A percentile compares a stretch with the other conserved stretches of the same genome.
phyloP scores from a whole-genome alignment of 2,797 vertebrate genomes.

The Channallabes apus region DNA sequence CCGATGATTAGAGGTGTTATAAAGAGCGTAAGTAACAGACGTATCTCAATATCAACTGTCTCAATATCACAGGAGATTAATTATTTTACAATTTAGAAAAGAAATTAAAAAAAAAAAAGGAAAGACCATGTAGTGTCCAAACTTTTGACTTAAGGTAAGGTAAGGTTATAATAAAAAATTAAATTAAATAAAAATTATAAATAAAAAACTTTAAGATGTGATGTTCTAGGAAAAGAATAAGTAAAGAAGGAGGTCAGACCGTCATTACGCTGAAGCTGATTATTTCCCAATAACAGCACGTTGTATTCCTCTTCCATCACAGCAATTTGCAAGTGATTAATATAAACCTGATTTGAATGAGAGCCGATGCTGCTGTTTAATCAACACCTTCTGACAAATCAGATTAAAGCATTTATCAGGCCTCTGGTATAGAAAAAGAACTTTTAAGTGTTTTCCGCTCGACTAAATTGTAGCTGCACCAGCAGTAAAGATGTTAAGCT shows the following conservation, averaged over 20 bases:
- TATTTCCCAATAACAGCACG: neutral
- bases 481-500: neutral
- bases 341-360: conserved; percentile 9
- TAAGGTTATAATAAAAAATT: neutral
- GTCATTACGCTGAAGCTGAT: neutral
- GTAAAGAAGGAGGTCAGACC: neutral
- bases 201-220: neutral
- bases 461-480: neutral
- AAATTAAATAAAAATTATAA: no score
- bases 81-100: no score
- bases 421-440: neutral
- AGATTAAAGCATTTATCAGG: neutral
- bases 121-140: no score
- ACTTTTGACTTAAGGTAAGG: neutral
- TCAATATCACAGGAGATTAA: no score
- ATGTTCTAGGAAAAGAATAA: neutral
- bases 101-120: no score
- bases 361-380: neutral
- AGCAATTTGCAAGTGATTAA: neutral
- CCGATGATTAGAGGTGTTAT: no score
- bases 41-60: no score
- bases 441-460: neutral
- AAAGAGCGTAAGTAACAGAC: no score
- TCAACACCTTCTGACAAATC: neutral
- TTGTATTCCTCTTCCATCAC: neutral